Evolutionary conservation across 2,888 invertebrate species (phyloP).

Genomic region (Mesoligia furuncula): DNA sequence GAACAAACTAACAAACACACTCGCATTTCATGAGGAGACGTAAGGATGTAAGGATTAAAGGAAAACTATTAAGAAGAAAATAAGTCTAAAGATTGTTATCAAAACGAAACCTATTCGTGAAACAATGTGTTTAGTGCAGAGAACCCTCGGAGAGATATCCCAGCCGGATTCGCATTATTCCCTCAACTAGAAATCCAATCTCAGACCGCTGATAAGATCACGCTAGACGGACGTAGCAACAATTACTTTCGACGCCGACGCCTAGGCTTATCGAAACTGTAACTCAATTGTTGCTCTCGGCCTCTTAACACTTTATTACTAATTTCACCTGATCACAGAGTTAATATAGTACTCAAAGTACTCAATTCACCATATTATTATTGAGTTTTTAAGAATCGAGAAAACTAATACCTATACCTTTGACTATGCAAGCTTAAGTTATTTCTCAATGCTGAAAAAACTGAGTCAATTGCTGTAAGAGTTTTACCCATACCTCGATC

Average conservation of each 20-base stretch:
- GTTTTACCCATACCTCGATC: background rate
- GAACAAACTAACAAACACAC: background rate
- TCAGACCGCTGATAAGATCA: slow-evolving; percentile 47
- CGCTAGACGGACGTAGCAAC: slow-evolving; percentile 37
- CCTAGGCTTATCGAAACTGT: slow-evolving; percentile 47
- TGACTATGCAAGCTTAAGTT: background rate
- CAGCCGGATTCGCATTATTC: slow-evolving; percentile 36
- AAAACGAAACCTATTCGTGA: background rate
- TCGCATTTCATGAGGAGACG: background rate
- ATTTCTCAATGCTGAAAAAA: background rate
- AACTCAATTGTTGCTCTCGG: slow-evolving; percentile 43
- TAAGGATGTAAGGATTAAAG: background rate
- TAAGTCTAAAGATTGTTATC: background rate
- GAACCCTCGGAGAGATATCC: slow-evolving; percentile 12
- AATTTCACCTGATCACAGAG: slow-evolving; percentile 3
- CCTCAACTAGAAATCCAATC: slow-evolving; percentile 54
- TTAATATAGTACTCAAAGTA: background rate
- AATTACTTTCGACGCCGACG: slow-evolving; percentile 49
- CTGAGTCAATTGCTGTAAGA: background rate
- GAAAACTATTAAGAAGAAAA: background rate
- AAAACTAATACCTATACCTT: background rate
- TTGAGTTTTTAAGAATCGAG: background rate
- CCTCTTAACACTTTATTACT: slow-evolving; percentile 12
- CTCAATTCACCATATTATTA: too few relatives aligned
- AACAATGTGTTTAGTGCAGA: slow-evolving; percentile 10